phyloP scores from a whole-genome alignment of 2,888 invertebrate species.

The Campoletis raptor region DNA sequence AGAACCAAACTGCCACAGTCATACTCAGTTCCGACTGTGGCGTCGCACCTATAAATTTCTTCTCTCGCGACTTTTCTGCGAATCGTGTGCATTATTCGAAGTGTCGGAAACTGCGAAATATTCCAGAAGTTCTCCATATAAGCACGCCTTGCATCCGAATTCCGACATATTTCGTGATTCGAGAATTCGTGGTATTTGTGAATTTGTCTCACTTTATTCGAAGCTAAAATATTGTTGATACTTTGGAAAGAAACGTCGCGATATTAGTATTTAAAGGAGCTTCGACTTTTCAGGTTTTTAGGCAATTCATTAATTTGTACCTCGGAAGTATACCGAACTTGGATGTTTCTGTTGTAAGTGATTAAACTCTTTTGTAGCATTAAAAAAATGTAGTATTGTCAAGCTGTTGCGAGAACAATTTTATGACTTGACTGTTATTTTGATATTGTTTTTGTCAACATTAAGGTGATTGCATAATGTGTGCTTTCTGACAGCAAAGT shows the following conservation, averaged over 20 bases:
- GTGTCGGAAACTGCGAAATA: background rate
- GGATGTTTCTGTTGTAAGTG: background rate
- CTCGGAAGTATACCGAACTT: background rate
- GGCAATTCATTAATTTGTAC: background rate
- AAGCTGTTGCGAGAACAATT: background rate
- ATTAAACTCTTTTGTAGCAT: background rate
- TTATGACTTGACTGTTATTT: background rate
- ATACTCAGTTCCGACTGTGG: background rate
- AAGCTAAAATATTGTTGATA: background rate
- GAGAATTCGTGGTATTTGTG: background rate
- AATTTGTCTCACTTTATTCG: background rate
- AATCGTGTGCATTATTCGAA: background rate
- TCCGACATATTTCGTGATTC: background rate
- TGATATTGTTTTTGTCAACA: slow-evolving; percentile 38
- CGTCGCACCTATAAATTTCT: background rate
- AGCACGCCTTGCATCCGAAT: background rate
- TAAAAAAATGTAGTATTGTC: background rate
- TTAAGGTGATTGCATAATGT: slow-evolving; percentile 30
- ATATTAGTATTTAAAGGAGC: background rate
- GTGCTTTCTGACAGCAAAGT: slow-evolving; percentile 74
- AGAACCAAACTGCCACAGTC: background rate
- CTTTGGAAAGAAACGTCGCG: background rate
- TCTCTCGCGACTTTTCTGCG: background rate
- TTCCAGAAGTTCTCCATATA: background rate
- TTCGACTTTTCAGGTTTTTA: background rate